Evolutionary conservation across 2,113 vertebrate genomes (phyloP), one percentile per base, ranked within the genome.

Genomic region (Pangasianodon gigas): DNA sequence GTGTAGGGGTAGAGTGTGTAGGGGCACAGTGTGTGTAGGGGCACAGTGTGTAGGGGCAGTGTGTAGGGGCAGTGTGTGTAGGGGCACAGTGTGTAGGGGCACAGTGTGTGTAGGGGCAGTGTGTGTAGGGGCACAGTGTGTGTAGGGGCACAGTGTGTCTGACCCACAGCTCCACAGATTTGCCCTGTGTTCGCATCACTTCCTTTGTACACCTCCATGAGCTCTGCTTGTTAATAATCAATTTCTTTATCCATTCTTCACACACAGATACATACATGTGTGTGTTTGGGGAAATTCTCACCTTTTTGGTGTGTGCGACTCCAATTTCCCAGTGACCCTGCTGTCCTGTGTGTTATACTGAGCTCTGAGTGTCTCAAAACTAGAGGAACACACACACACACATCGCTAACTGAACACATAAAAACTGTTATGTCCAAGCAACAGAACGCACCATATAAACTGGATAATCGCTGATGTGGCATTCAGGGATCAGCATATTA

Each of bases 301-400:
- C 88, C 90, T 90, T 56, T 90, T 88, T 16, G 86, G 11, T 16
- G 5, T 19, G 29, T 26, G 87, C 41, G 41, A 84, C 13, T 80
- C 86, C n/a, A 37, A 24, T 11, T 74, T 87, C 11, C 60, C 56
- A 60, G 13, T 48, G 48, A 6, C 1, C 1, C 41, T 3, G 44
- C 37, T 84, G 37, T 19, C 85, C 60, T 54, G 32, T 10, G 46
- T 83, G 18, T 52, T 26, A 90, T 24, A 67, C 21, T 41, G 69
- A 67, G 62, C 60, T 71, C 83, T 81, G 24, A 69, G 29, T 18
- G 56, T 2, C 29, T 74, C 88, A 79, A 80, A 71, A 69, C 86
- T 81, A 62, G 67, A 90, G 3, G 11, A 67, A 44, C 85, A 79
- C 65, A 88, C 6, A 37, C 54, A 84, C 54, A 91, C 84, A 83